These are phyloP conservation scores for Onychomys leucogaster DNA, from an alignment of 2,797 vertebrate species.

Conservation along the genomic window DNA sequence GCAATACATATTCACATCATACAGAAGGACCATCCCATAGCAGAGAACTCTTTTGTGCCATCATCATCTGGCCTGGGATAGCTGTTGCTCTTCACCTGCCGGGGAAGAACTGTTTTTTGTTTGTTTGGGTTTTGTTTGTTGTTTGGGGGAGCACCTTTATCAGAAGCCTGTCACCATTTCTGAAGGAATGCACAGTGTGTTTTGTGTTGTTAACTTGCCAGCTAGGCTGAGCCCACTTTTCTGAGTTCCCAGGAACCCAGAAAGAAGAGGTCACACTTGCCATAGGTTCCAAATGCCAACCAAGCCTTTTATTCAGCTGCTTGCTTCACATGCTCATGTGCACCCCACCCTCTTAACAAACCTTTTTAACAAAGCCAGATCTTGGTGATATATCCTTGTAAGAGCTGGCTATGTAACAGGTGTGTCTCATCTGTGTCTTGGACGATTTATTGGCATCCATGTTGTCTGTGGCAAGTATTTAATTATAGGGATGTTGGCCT, in stretches of 20 bases:
- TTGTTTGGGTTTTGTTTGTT: background rate
- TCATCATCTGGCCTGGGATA: background rate
- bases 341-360: accelerated
- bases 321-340: background rate
- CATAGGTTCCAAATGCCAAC: background rate
- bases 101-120: background rate
- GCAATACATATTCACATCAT: no score
- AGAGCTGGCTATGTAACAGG: background rate
- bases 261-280: background rate
- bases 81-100: background rate
- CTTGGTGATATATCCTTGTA: accelerated
- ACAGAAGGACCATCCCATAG: no score
- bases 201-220: background rate
- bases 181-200: background rate
- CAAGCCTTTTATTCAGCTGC: background rate
- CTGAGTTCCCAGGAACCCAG: background rate
- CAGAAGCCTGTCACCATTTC: background rate
- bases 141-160: background rate
- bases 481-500: background rate
- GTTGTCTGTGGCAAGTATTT: background rate
- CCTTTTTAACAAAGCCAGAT: background rate
- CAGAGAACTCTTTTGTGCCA: background rate
- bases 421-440: background rate
- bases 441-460: conserved; percentile 1
- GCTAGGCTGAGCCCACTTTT: background rate